Conservation (phyloP, 2,113 vertebrate genomes). For the Salvelinus namaycush region DNA sequence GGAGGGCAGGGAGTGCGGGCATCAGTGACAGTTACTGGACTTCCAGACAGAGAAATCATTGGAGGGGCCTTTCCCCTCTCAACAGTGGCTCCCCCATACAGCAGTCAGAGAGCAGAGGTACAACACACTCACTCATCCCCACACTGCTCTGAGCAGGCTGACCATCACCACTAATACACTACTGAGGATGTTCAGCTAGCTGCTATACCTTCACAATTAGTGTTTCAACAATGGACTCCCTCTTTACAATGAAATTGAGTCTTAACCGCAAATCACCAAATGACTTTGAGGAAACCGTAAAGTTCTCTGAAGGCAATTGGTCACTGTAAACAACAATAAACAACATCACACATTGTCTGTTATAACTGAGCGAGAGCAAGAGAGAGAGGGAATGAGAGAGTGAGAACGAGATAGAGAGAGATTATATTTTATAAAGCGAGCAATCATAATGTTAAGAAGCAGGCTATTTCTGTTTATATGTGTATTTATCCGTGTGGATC, state of each 20-base stretch:
- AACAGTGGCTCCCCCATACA: slow-evolving; percentile 24
- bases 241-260: no score
- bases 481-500: slow-evolving; percentile 5
- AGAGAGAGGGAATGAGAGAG: neutral
- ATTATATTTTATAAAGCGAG: no score
- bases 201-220: no score
- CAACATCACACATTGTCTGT: no score
- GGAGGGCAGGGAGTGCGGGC: slow-evolving; percentile 68
- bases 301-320: no score
- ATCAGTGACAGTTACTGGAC: slow-evolving; percentile 65
- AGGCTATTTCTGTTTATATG: neutral
- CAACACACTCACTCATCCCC: neutral
- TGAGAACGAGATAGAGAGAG: neutral
- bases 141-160: neutral
- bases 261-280: no score
- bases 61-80: slow-evolving; percentile 66
- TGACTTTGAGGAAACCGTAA: no score
- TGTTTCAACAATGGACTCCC: no score
- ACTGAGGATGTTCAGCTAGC: no score
- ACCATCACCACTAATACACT: neutral
- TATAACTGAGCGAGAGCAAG: slow-evolving; percentile 3
- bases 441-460: no score
- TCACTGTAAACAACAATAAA: no score
- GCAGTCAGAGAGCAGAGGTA: neutral
- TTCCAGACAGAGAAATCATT: slow-evolving; percentile 73